Evolutionary conservation across 2,888 invertebrate genomes (phyloP), one percentile per base, ranked within the genome.

Genomic region (Rugalucina vietnamica): DNA sequence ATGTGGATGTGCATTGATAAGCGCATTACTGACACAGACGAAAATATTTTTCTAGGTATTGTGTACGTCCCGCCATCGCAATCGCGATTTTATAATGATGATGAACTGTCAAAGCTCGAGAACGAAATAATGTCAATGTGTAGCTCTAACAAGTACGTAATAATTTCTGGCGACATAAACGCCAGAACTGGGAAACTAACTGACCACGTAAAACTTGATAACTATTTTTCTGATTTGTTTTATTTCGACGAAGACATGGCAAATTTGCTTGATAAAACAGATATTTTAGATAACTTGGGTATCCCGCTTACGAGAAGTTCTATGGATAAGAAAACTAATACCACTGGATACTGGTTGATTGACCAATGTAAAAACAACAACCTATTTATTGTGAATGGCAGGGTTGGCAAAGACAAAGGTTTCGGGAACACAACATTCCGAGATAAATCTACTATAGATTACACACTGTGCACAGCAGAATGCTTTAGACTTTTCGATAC

Each of bases 41-140:
- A 54, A 54, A 54, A 54, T 54, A 21, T 54, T 4, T n/a, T 54
- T n/a, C 14, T 54, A 4, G 54, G 54, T n/a, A 54, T 21, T 18
- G n/a, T 54, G 14, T 54, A 54, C 54, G 54, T 54, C 54, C 54
- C 54, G n/a, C 54, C 54, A 54, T n/a, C 54, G n/a, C 54, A 54
- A 54, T 54, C 54, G 14, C 14, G 54, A 54, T 54, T 54, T n/a
- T 54, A n/a, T 54, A 54, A 54, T 21, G 54, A 54, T 21, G 54
- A 54, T n/a, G 54, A 54, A n/a, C 54, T 54, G 54, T n/a, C 54
- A 4, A 54, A 54, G 21, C 54, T 54, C 3, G 54, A 54, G 21
- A 54, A 54, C n/a, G 54, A 54, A n/a, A 54, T 54, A 54, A 54
- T 21, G 21, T 54, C 54, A n/a, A 54, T 54, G 54, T 54, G 54